A percentile compares a stretch with the other conserved stretches of the same genome.
Conservation (phyloP, 1,140 invertebrate genomes). For the Oedothorax gibbosus region DNA sequence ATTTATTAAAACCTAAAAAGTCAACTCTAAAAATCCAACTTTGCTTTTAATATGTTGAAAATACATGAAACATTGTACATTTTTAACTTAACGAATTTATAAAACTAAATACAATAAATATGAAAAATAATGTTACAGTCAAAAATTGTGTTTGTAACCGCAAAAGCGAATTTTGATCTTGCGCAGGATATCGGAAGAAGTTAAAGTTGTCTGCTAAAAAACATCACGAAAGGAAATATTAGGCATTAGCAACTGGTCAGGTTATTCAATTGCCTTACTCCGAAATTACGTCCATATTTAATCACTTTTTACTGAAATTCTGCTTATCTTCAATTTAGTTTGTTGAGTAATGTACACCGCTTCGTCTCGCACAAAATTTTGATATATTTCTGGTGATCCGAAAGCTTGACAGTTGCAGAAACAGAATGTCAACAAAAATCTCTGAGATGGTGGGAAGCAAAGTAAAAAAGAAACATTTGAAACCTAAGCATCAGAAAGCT, state of each 20-base stretch:
- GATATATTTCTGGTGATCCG: conserved; percentile 4
- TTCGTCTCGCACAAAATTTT: background rate
- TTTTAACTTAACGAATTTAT: too few species aligned
- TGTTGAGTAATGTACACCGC: background rate
- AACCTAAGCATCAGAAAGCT: conserved; percentile 96
- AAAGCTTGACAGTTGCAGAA: background rate
- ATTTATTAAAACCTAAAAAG: too few species aligned
- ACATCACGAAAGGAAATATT: too few species aligned
- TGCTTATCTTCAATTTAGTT: background rate
- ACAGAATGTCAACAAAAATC: conserved; percentile 43
- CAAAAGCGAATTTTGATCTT: conserved; percentile 10
- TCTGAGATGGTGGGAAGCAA: conserved; percentile 70
- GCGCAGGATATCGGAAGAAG: conserved; percentile 17
- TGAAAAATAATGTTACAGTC: too few species aligned
- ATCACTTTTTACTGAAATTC: background rate
- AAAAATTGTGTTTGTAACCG: background rate
- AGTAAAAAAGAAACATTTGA: conserved; percentile 94
- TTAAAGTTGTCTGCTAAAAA: conserved; percentile 25
- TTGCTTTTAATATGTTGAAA: too few species aligned
- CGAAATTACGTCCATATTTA: conserved; percentile 26
- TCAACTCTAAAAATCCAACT: too few species aligned
- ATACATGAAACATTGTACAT: too few species aligned
- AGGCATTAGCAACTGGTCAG: conserved; percentile 7
- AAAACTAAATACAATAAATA: too few species aligned
- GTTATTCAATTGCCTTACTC: background rate